A percentile compares a stretch with the other conserved stretches of the same genome.
Conservation (phyloP, 2,113 vertebrate species). For the Mormoops blainvillei region DNA sequence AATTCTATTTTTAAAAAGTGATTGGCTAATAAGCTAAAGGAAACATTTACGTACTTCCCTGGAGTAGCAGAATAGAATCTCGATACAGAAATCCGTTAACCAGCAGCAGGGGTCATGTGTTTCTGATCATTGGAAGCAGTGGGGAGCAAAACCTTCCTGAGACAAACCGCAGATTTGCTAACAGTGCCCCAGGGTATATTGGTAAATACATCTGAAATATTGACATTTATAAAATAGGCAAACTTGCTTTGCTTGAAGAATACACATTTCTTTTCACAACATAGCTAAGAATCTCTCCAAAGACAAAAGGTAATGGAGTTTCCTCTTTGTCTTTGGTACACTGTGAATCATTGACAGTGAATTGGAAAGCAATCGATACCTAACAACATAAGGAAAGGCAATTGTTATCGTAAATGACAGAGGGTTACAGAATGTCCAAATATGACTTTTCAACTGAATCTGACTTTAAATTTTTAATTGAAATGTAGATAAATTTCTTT, state of each 20-base stretch:
- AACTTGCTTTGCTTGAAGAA: background rate
- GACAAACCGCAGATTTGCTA: background rate
- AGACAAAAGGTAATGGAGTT: background rate
- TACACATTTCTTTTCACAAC: background rate
- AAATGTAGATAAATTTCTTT: background rate
- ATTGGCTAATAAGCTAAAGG: background rate
- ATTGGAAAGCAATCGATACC: background rate
- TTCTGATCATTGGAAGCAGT: background rate
- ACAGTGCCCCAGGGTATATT: background rate
- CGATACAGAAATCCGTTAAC: background rate
- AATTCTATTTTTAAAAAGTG: background rate
- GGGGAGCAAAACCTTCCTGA: background rate
- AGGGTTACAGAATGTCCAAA: background rate
- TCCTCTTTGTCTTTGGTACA: background rate
- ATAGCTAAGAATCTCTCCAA: background rate
- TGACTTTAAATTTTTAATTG: background rate
- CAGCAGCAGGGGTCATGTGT: background rate
- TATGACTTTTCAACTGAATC: background rate
- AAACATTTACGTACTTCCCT: background rate
- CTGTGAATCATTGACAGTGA: background rate
- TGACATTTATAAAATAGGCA: conserved; percentile 20
- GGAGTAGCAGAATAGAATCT: background rate
- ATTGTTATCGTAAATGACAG: background rate
- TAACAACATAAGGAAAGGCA: background rate
- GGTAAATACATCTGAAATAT: background rate